Conservation (phyloP, 2,797 vertebrate genomes). For the Apogon talboti region DNA sequence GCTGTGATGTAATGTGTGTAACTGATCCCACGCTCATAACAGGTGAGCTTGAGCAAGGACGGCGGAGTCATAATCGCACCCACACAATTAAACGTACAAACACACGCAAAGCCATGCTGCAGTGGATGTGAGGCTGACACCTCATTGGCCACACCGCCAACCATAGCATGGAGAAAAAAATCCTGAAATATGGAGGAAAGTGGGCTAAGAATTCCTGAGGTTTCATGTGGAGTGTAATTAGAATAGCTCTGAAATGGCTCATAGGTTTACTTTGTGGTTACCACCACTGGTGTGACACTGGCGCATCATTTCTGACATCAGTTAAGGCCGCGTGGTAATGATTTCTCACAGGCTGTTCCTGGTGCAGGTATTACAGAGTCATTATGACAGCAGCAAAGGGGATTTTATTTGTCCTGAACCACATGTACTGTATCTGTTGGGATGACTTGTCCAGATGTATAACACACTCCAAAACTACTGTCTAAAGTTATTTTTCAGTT, state of each 20-base stretch:
- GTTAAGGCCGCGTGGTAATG: conserved; percentile 45
- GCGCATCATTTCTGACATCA: conserved; percentile 54
- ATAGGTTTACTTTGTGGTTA: conserved; percentile 54
- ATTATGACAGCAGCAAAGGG: conserved; percentile 52
- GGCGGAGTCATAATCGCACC: conserved; percentile 35
- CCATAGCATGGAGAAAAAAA: conserved; percentile 43
- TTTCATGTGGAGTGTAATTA: conserved; percentile 68
- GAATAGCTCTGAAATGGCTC: conserved; percentile 62
- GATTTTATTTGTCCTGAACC: conserved; percentile 31
- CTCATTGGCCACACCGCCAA: conserved; percentile 48
- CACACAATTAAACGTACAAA: conserved; percentile 13
- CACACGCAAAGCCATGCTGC: neutral
- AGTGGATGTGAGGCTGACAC: conserved; percentile 44
- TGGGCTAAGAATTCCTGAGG: conserved; percentile 64
- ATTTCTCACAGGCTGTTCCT: conserved; percentile 40
- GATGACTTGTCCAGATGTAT: conserved; percentile 11
- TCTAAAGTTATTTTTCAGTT: conserved; percentile 14
- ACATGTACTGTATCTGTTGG: conserved; percentile 9
- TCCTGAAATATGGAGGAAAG: conserved; percentile 45
- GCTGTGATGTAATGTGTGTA: conserved; percentile 58
- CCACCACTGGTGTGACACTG: conserved; percentile 49
- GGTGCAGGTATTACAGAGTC: conserved; percentile 40
- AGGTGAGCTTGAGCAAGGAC: conserved; percentile 58
- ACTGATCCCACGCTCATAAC: conserved; percentile 59
- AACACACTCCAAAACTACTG: conserved; percentile 31